Base-by-base conservation (phyloP, 92 coral and sea anemone genomes). In the Epizoanthus scotinus region DNA sequence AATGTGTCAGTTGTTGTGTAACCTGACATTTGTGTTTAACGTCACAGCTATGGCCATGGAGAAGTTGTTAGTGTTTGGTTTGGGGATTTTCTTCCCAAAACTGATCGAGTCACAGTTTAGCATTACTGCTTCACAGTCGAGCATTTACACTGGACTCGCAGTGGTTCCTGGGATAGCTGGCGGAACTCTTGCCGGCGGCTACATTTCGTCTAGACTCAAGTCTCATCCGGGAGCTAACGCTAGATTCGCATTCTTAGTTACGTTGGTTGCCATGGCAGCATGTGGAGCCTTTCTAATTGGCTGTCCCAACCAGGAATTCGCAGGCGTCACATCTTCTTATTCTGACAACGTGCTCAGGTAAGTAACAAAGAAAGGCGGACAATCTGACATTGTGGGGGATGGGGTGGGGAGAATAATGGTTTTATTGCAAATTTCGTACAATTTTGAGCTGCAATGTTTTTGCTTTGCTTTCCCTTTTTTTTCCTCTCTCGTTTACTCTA, bases 91-190 rank as follows among this genome's bases (percentile, higher is more conserved):
- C 78, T 82, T 86, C 27, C 86, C 89, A 9, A 86, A 86, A 73
- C 85, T 70, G 47, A 47, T 86, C 72, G 78, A 86, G 70, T 82
- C 89, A 2, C 89, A 86, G 77, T 86, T 86, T 49, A 72, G 78
- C 8, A 56, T 86, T 6, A 82, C 72, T 3, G 86, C 89, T 25
- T 69, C 82, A 18, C 26, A 73, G 14, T 75, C 89, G 18, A 86
- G 89, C 40, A 70, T 70, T 29, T 86, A 60, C 28, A 77, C 89
- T 13, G 89, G 89, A 0, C 74, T 82, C 24, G 86, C 85, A 19
- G 72, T 86, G 68, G 85, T 86, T n/a, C 89, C 89, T 70, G 89
- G 89, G 27, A 84, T 84, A 47, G 70, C 70, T 31, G 71, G 78
- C 12, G 89, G 89, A 19, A 86, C 85, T 68, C 31, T 86, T n/a